Percentiles rank a stretch among this genome's conserved stretches.
phyloP scores from a whole-genome alignment of 2,888 invertebrate species.

The Acleris cristana region DNA sequence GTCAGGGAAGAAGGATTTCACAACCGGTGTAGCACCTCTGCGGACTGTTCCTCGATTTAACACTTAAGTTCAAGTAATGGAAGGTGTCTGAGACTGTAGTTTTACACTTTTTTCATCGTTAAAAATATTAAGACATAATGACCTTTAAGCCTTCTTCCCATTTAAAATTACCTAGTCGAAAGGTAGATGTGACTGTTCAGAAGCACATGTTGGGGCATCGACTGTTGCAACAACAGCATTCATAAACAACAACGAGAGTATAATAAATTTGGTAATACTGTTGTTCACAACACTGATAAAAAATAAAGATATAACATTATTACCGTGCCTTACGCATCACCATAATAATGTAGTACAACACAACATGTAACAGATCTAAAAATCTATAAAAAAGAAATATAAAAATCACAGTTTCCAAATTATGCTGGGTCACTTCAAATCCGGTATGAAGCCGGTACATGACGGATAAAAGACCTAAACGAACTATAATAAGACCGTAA shows the following conservation, averaged over 20 bases:
- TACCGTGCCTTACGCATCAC: slow-evolving; percentile 46
- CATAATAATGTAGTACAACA: slow-evolving; percentile 67
- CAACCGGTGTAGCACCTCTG: slow-evolving; percentile 79
- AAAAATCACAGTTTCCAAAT: slow-evolving; percentile 83
- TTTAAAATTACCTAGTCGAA: slow-evolving; percentile 42
- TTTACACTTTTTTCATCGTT: slow-evolving; percentile 38
- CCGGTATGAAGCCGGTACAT: slow-evolving; percentile 67
- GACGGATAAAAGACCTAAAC: slow-evolving; percentile 68
- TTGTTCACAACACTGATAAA: slow-evolving; percentile 50
- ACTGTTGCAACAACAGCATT: slow-evolving; percentile 56
- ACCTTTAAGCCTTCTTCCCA: slow-evolving; percentile 72
- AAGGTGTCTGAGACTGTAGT: slow-evolving; percentile 8
- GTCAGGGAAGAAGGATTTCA: slow-evolving; percentile 79
- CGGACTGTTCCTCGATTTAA: slow-evolving; percentile 60
- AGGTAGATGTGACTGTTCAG: slow-evolving; percentile 58
- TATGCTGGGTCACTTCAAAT: slow-evolving; percentile 82
- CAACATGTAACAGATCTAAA: slow-evolving; percentile 81
- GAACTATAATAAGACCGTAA: slow-evolving; percentile 65
- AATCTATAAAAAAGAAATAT: slow-evolving; percentile 77
- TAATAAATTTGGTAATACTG: slow-evolving; percentile 59
- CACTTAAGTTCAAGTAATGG: slow-evolving; percentile 37
- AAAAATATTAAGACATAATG: slow-evolving; percentile 40
- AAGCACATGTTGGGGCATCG: slow-evolving; percentile 74
- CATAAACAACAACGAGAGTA: slow-evolving; percentile 51
- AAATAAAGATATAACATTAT: slow-evolving; percentile 46